A percentile compares a stretch with the other conserved stretches of the same genome.
These are phyloP conservation scores for Ochropleura leucogaster DNA, from an alignment of 2,888 invertebrate species.

Conservation along the genomic window DNA sequence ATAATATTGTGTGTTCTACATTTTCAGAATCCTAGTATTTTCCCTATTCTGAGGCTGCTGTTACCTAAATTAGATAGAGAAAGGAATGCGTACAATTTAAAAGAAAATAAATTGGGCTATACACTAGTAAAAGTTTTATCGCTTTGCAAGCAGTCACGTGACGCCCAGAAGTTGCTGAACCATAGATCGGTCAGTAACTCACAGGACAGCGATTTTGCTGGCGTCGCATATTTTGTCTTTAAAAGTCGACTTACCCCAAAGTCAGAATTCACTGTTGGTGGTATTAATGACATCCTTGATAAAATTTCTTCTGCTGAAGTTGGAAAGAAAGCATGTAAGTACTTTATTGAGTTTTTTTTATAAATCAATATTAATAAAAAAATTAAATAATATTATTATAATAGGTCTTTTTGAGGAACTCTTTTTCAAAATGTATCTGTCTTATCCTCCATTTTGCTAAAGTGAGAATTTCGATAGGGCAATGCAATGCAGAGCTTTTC, in stretches of 20 bases:
- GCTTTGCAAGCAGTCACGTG: constrained; percentile 91
- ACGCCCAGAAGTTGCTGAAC: constrained; percentile 82
- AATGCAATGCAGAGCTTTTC: background rate
- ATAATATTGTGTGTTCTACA: constrained; percentile 22
- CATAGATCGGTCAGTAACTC: constrained; percentile 87
- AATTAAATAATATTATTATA: too few species aligned
- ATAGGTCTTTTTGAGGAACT: too few species aligned
- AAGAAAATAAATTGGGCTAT: constrained; percentile 93
- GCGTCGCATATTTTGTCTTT: constrained; percentile 93
- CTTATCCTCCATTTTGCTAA: background rate
- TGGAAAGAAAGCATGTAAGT: constrained; percentile 90
- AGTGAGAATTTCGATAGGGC: background rate
- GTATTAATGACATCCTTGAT: constrained; percentile 94
- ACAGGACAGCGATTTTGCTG: constrained; percentile 94
- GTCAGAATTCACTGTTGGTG: constrained; percentile 91
- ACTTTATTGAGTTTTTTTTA: background rate
- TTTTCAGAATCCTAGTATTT: constrained; percentile 91
- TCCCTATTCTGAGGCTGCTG: constrained; percentile 94
- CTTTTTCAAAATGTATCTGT: too few species aligned
- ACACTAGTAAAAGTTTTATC: constrained; percentile 94
- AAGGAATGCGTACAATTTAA: constrained; percentile 95
- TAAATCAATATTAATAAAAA: too few species aligned
- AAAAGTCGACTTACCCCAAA: constrained; percentile 86
- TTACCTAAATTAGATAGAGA: constrained; percentile 95
- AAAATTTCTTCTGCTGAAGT: constrained; percentile 93